Conservation (phyloP, 2,797 vertebrate species). For the Pithecia hirsuta region DNA sequence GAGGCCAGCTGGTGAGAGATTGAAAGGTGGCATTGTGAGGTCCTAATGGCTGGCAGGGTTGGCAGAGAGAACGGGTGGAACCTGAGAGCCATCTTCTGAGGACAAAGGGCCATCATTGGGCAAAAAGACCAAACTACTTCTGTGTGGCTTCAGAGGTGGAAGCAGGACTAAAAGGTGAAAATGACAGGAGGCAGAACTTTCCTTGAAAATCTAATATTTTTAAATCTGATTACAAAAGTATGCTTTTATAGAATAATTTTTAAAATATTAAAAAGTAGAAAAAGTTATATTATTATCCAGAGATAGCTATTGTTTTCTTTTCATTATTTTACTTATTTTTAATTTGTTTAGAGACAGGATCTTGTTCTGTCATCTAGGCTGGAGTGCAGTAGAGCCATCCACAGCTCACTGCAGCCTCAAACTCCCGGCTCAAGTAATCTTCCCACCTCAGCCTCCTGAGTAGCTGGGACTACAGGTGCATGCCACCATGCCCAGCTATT, state of each 20-base stretch:
- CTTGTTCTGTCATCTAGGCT: neutral
- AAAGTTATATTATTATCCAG: neutral
- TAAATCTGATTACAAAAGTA: neutral
- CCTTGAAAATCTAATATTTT: constrained; percentile 12
- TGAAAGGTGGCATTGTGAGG: neutral
- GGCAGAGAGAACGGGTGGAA: neutral
- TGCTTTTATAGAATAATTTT: neutral
- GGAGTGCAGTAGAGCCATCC: neutral
- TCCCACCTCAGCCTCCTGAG: neutral
- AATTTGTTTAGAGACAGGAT: neutral
- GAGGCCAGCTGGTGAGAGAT: neutral
- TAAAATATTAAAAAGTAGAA: neutral
- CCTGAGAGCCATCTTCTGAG: neutral
- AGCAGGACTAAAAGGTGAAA: neutral
- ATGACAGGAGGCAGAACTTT: neutral
- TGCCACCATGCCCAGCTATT: neutral
- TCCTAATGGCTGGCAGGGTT: neutral
- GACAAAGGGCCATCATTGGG: neutral
- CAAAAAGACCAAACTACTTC: neutral
- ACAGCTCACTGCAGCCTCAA: neutral
- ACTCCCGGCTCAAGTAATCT: neutral
- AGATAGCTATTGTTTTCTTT: neutral
- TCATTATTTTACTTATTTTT: neutral
- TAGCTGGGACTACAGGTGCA: too few relatives aligned
- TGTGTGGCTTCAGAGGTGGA: neutral